phyloP scores from a whole-genome alignment of 2,113 vertebrate genomes.

The Periophthalmodon schlosseri region DNA sequence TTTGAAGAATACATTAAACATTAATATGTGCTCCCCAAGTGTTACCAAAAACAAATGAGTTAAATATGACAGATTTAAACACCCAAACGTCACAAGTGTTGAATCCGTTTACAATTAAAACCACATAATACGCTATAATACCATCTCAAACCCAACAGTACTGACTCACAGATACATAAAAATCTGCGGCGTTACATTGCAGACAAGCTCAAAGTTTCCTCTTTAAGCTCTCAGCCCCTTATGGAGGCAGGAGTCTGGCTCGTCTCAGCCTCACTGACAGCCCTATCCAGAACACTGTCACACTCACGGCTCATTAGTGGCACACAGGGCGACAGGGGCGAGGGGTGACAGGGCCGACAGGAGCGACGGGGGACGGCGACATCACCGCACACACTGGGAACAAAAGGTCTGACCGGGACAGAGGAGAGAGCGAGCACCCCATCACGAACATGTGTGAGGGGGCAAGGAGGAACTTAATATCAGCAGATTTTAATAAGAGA shows the following conservation, averaged over 20 bases:
- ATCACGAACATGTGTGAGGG: conserved; percentile 2
- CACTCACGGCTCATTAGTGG: conserved; percentile 65
- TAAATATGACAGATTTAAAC: too few relatives aligned
- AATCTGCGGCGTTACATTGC: not conserved
- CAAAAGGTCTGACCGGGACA: conserved; percentile 44
- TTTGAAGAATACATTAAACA: too few relatives aligned
- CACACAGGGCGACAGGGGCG: conserved; percentile 24
- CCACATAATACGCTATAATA: too few relatives aligned
- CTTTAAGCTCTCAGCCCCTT: not conserved
- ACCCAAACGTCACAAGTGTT: too few relatives aligned
- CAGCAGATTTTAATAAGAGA: too few relatives aligned
- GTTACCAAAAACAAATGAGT: too few relatives aligned
- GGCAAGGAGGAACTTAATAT: conserved; percentile 25
- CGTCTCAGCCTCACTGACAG: conserved; percentile 43
- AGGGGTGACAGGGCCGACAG: conserved; percentile 32
- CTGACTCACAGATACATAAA: not conserved
- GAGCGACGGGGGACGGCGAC: conserved; percentile 28
- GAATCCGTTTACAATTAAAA: too few relatives aligned
- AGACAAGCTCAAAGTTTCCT: conserved; percentile 17
- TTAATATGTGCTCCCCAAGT: too few relatives aligned
- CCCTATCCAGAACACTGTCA: conserved; percentile 53
- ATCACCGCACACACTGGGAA: conserved; percentile 65
- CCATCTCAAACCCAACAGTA: too few relatives aligned
- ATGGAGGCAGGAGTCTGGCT: conserved; percentile 26
- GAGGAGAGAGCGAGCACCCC: conserved; percentile 34